Evolutionary conservation across 1,140 invertebrate species (phyloP).

Genomic region (Drosophila erecta): DNA sequence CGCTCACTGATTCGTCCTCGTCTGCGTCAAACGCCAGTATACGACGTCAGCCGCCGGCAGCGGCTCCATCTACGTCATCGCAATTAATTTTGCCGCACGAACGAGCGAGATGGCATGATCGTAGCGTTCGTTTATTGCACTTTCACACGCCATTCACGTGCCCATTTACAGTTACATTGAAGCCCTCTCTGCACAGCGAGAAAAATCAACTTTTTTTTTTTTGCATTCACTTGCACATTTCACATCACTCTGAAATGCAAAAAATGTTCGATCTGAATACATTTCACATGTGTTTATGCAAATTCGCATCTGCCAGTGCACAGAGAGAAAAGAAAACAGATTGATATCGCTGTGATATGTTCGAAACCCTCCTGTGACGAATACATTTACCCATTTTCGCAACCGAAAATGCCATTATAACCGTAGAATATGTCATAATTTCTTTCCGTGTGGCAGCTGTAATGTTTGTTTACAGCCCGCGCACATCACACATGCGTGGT

Average conservation of each 20-base stretch:
- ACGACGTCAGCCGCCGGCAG: slow-evolving; percentile 70
- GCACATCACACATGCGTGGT: slow-evolving; percentile 6
- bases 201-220: not conserved
- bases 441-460: slow-evolving; percentile 25
- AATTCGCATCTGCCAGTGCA: not conserved
- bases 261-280: not conserved
- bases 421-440: not conserved
- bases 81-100: slow-evolving; percentile 65
- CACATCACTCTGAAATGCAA: not conserved
- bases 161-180: slow-evolving; percentile 59
- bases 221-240: not conserved
- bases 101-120: not conserved
- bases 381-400: not conserved
- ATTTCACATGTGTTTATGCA: not conserved
- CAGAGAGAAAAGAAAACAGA: not conserved
- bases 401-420: not conserved
- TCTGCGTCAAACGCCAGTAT: slow-evolving; percentile 60
- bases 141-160: slow-evolving; percentile 82
- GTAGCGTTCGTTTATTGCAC: slow-evolving; percentile 70
- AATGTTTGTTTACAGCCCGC: slow-evolving; percentile 61
- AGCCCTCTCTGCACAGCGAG: slow-evolving; percentile 1
- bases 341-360: not conserved
- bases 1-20: slow-evolving; percentile 31
- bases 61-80: slow-evolving; percentile 69
- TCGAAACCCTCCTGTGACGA: not conserved